Percentiles rank a stretch among this genome's conserved stretches.
Evolutionary conservation across 2,797 vertebrate species (phyloP).

Genomic region (Anguilla anguilla): DNA sequence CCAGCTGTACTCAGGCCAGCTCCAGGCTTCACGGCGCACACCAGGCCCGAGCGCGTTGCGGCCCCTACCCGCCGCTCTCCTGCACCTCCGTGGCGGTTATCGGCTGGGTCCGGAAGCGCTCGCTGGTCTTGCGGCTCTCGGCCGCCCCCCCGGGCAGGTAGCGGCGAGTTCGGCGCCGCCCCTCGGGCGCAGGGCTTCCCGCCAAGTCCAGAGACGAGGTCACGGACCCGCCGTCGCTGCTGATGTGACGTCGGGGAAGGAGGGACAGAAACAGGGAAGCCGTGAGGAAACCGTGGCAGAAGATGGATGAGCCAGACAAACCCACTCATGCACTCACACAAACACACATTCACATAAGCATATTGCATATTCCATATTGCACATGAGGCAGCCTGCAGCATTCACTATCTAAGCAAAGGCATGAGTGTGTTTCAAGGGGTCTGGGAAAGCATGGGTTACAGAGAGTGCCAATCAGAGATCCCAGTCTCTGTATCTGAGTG

Average conservation of each 20-base stretch:
- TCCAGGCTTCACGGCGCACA: not conserved
- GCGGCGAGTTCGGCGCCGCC: conserved; percentile 37
- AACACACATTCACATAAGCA: conserved; percentile 20
- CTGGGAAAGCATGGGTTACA: conserved; percentile 35
- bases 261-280: not conserved
- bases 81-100: conserved; percentile 29
- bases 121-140: conserved; percentile 17
- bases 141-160: conserved; percentile 27
- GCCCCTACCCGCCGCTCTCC: conserved; percentile 7
- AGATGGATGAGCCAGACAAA: conserved; percentile 12
- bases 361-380: not conserved
- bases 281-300: not conserved
- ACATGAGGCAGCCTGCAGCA: not conserved
- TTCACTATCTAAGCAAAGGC: conserved; percentile 43
- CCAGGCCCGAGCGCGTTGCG: not conserved
- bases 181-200: not conserved
- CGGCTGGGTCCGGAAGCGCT: conserved; percentile 34
- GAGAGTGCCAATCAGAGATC: conserved; percentile 42
- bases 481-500: conserved; percentile 42
- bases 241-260: not conserved
- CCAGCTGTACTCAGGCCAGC: not conserved
- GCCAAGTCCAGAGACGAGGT: conserved; percentile 26
- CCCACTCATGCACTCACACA: not conserved
- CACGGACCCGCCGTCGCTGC: not conserved
- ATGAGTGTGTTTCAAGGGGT: conserved; percentile 23